Conservation (phyloP, 2,797 vertebrate genomes). For the Loriculus beryllinus region DNA sequence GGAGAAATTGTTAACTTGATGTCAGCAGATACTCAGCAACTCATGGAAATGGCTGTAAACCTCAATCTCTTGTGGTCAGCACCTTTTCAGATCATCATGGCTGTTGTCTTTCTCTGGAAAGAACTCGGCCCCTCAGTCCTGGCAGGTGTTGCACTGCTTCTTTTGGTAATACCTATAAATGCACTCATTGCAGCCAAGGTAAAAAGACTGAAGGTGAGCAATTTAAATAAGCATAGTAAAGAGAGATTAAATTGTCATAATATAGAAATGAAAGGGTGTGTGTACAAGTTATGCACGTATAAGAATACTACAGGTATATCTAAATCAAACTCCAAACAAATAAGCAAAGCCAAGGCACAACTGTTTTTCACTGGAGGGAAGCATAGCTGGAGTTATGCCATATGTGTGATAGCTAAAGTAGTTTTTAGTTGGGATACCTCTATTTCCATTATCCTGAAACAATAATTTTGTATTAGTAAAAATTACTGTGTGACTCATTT, state of each 20-base stretch:
- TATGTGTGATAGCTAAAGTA: not conserved
- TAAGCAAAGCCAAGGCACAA: not conserved
- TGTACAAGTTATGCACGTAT: not conserved
- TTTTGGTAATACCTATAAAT: conserved; percentile 68
- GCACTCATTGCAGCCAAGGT: conserved; percentile 57
- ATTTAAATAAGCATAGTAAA: not conserved
- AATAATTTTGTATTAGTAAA: not conserved
- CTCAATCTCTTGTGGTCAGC: conserved; percentile 70
- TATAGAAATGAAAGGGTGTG: not conserved
- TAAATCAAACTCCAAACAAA: not conserved
- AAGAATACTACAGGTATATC: not conserved
- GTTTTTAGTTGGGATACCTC: not conserved
- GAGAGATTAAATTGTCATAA: not conserved
- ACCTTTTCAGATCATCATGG: conserved; percentile 67
- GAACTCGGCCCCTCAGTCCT: conserved; percentile 67
- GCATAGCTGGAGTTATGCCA: not conserved
- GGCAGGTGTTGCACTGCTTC: conserved; percentile 60
- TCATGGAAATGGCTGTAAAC: conserved; percentile 64
- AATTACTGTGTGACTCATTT: not conserved
- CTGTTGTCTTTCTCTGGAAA: conserved; percentile 67
- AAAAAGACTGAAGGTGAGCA: conserved; percentile 68
- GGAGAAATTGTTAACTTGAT: conserved; percentile 68
- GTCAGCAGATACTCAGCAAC: conserved; percentile 64
- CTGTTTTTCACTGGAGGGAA: not conserved
- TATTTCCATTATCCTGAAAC: not conserved